Evolutionary conservation across 1,140 invertebrate genomes (phyloP), one percentile per base, ranked within the genome.

Genomic region (Tribolium madens): DNA sequence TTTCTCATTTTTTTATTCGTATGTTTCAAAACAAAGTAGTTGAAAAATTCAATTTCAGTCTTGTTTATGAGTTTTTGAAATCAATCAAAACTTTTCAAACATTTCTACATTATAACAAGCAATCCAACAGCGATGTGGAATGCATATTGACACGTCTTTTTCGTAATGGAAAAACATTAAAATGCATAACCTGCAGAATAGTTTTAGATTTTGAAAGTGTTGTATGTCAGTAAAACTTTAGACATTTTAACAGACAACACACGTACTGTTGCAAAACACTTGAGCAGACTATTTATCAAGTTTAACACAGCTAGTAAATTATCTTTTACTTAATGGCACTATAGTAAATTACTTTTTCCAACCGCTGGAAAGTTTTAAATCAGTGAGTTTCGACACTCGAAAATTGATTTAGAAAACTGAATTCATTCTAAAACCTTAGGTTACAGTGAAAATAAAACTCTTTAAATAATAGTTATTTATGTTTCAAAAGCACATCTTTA

Each of bases 241-340:
- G 15, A 57, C 17, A 26, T 57, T 57, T 57, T 57, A 57, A 57
- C 52, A 57, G 52, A 57, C 52, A 57, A 57, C 15, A 18, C 52
- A 57, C 52, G 52, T 57, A 57, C 15, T 7, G 52, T 26, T 26
- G 15, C n/a, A 57, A 21, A 42, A 42, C 52, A 57, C 52, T 57
- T 57, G 4, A 57, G 17, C 14, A 57, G 17, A 26, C 17, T 17
- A 57, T 57, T 57, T 57, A 57, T 57, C 52, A 57, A 57, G 17
- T 18, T 57, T 57, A 57, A 57, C 52, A 57, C 52, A 57, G 52
- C 52, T 57, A 26, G 52, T 21, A 21, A 57, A 57, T 57, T 57
- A 57, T 57, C 21, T 57, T 57, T 57, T 26, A 57, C 17, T 26
- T 57, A 57, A 57, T 57, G 52, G 52, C 7, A 12, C 18, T 17